Conservation (phyloP, 1,140 invertebrate genomes). For the Cotesia chilonis region DNA sequence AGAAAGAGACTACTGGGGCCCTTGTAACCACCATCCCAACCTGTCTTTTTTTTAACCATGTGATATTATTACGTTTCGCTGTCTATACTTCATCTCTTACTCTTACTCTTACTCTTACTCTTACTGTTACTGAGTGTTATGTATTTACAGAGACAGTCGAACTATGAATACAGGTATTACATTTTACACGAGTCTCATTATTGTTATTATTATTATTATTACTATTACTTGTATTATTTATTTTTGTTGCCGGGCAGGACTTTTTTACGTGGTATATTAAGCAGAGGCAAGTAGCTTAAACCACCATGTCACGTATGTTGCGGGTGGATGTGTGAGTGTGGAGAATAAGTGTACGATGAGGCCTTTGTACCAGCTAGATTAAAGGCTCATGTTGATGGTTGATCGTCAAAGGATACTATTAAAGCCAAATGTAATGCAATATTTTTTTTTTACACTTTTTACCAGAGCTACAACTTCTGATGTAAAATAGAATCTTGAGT, state of each 20-base stretch:
- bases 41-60: conserved; percentile 21
- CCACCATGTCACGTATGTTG: conserved; percentile 2
- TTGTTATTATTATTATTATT: neutral
- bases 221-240: neutral
- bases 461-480: neutral
- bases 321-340: conserved; percentile 15
- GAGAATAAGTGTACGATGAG: conserved; percentile 34
- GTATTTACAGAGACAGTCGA: conserved; percentile 17
- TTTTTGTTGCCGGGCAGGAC: conserved; percentile 7
- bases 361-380: conserved; percentile 55
- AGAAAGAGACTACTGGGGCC: neutral
- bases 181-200: conserved; percentile 17
- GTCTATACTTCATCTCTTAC: conserved; percentile 11
- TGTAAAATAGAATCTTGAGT: conserved; percentile 22
- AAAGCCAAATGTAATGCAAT: conserved; percentile 50
- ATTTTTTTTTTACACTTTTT: conserved; percentile 41
- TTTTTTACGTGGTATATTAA: neutral
- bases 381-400: conserved; percentile 53
- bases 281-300: conserved; percentile 8
- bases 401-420: conserved; percentile 55
- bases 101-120: conserved; percentile 3
- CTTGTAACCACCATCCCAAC: neutral
- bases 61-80: conserved; percentile 1
- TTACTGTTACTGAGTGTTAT: conserved; percentile 1
- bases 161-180: conserved; percentile 17